Conservation (phyloP, 2,888 invertebrate species). For the Marronus borbonicus region DNA sequence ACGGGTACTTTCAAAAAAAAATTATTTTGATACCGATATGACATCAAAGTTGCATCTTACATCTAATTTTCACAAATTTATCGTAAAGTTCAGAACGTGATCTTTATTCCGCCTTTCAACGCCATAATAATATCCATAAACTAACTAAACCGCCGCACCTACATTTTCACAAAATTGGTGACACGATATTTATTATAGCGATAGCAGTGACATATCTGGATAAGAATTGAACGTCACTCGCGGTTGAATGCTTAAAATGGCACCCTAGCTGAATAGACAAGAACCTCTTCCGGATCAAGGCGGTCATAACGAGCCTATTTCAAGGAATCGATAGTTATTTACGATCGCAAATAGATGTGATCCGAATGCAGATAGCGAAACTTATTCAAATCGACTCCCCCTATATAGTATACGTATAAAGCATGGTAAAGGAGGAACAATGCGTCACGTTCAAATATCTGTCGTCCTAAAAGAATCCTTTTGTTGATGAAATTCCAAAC, state of each 20-base stretch:
- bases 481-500: background rate
- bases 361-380: constrained; percentile 14
- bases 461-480: background rate
- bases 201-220: too few relatives aligned
- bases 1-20: too few relatives aligned
- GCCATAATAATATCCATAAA: too few relatives aligned
- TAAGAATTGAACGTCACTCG: background rate
- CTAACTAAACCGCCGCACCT: too few relatives aligned
- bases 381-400: constrained; percentile 29
- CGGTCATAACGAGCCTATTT: constrained; percentile 26
- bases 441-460: constrained; percentile 6
- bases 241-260: constrained; percentile 28
- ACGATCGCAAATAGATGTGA: constrained; percentile 37
- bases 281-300: background rate
- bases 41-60: too few relatives aligned
- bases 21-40: too few relatives aligned
- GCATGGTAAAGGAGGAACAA: constrained; percentile 13
- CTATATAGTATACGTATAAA: background rate
- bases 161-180: too few relatives aligned
- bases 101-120: too few relatives aligned
- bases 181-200: too few relatives aligned
- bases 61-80: too few relatives aligned
- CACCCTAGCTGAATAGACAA: constrained; percentile 1
- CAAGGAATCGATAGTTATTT: constrained; percentile 44
- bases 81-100: too few relatives aligned